Evolutionary conservation across 2,113 vertebrate genomes (phyloP).

Genomic region (Labeo rohita): DNA sequence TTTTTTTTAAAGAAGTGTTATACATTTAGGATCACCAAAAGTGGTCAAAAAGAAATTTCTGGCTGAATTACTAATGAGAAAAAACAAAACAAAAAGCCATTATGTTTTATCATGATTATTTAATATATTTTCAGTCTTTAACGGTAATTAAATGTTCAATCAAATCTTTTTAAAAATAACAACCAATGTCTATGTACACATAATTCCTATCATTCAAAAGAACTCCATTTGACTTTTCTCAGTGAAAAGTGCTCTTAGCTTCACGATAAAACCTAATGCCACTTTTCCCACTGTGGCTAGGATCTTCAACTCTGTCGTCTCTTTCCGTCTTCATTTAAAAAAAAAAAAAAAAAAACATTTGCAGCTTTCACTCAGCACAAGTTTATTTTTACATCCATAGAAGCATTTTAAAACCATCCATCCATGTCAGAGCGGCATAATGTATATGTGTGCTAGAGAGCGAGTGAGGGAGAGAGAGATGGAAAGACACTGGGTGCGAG

Average conservation of each 20-base stretch:
- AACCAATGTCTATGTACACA: neutral
- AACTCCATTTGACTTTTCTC: neutral
- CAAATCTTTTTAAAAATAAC: neutral
- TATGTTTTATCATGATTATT: neutral
- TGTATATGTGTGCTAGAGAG: neutral
- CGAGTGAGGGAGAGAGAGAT: constrained; percentile 11
- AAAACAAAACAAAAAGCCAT: neutral
- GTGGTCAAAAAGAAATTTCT: neutral
- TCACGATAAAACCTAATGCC: neutral
- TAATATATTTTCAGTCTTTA: too few species aligned
- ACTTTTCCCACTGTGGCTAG: neutral
- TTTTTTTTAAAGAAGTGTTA: neutral
- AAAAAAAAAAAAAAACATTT: constrained; percentile 60
- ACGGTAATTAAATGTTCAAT: neutral
- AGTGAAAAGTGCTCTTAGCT: neutral
- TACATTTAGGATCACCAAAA: neutral
- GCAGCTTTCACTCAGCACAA: constrained; percentile 64
- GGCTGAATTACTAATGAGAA: neutral
- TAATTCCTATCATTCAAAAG: neutral
- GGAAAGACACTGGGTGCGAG: constrained; percentile 45
- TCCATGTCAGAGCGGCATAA: constrained; percentile 65
- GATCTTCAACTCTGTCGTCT: constrained; percentile 13
- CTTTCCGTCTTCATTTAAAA: neutral
- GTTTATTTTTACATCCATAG: constrained; percentile 76
- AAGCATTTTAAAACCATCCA: constrained; percentile 68